A percentile compares a stretch with the other conserved stretches of the same genome.
Conservation (phyloP, 2,888 invertebrate genomes). For the Rapana venosa region DNA sequence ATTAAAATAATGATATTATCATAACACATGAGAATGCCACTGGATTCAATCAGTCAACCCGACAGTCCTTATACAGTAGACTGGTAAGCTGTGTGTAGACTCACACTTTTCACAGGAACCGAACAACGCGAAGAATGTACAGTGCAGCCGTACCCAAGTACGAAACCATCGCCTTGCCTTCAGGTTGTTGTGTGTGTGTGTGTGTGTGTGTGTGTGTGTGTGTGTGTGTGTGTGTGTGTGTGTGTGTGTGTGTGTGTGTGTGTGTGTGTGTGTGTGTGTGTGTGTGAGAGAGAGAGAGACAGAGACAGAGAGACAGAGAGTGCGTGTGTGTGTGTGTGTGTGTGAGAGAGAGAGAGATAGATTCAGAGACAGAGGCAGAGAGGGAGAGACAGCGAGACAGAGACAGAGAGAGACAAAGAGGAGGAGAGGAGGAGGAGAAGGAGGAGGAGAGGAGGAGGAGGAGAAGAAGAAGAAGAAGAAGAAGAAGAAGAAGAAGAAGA, state of each 20-base stretch:
- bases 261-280: neutral
- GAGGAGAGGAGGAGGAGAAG: neutral
- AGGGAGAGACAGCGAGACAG: neutral
- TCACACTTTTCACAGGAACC: no score
- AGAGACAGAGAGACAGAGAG: no score
- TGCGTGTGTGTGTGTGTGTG: no score
- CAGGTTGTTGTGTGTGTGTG: neutral
- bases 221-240: conserved; percentile 6
- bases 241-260: neutral
- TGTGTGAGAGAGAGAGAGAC: neutral
- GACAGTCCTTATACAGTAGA: no score
- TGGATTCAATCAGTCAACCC: no score
- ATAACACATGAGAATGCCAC: no score
- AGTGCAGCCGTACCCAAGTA: no score
- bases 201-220: conserved; percentile 8
- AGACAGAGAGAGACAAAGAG: neutral
- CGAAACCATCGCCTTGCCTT: no score
- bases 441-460: neutral
- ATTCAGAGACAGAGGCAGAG: neutral
- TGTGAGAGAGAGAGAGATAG: no score
- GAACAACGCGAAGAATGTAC: no score
- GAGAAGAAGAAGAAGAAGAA: neutral
- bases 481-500: neutral
- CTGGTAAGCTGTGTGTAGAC: no score
- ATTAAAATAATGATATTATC: no score